A percentile compares a stretch with the other conserved stretches of the same genome.
Conservation (phyloP, 2,113 vertebrate genomes). For the Cinclus mexicanus region DNA sequence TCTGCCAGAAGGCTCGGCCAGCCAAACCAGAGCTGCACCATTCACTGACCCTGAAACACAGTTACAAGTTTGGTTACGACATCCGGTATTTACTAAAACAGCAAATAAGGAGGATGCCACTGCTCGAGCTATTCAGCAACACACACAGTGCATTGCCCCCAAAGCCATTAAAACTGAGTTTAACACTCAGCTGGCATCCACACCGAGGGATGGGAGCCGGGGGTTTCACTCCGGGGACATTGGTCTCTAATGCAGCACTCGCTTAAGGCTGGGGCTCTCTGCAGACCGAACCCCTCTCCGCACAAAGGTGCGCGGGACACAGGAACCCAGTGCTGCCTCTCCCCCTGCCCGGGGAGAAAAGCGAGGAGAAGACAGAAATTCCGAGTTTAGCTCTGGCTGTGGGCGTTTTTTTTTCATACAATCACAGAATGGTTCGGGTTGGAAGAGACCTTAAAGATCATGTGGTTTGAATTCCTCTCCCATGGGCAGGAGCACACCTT, state of each 20-base stretch:
- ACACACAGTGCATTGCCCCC: no score
- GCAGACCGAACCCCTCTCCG: not conserved
- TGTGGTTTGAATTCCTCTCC: no score
- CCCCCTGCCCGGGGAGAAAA: not conserved
- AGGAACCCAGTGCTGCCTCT: not conserved
- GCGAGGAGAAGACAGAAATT: not conserved
- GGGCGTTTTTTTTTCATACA: not conserved
- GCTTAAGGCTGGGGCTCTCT: no score
- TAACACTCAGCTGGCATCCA: not conserved
- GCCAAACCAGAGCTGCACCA: not conserved
- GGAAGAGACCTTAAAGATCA: not conserved
- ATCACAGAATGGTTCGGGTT: no score
- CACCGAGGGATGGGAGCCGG: not conserved
- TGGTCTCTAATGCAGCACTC: accelerated
- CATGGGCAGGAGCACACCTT: not conserved
- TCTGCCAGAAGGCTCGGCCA: not conserved
- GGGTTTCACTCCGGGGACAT: accelerated
- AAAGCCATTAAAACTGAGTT: not conserved
- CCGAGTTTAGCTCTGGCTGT: not conserved
- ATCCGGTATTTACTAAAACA: not conserved
- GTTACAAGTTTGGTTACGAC: not conserved
- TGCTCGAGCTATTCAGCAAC: not conserved
- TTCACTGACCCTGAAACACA: not conserved
- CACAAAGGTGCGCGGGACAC: not conserved
- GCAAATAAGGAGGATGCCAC: not conserved